Evolutionary conservation across 2,888 invertebrate genomes (phyloP), one percentile per base, ranked within the genome.

Genomic region (Colletes collaris): DNA sequence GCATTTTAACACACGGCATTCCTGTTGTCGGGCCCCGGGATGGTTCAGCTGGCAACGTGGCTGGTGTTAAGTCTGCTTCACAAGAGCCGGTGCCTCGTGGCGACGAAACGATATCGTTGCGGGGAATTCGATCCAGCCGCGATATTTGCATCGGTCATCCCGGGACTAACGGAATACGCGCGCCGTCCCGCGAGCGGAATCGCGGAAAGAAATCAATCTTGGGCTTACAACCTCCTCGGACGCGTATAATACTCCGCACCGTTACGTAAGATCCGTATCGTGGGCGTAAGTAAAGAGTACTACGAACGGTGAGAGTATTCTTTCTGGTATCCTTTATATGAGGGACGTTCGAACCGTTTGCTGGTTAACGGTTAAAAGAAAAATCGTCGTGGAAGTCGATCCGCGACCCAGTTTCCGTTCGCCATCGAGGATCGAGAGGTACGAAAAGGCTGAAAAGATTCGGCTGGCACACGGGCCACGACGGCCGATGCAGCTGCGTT

Each of bases 1-100:
- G 92, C 88, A 92, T 92, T 92, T 92, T 92, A 92, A 92, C 92
- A 90, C 91, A 91, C 91, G 89, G 91, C 92, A 92, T 92, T 92
- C 92, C 91, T 92, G 89, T 91, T 91, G 91, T 91, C 90, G 91
- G 89, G 88, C 88, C 89, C 82, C 88, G 79, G 88, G 90, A 90
- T 89, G 87, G 86, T 89, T 91, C 90, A 90, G 89, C 92, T 90
- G 91, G 92, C 91, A 91, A 92, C 92, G 90, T 91, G 90, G 91
- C 83, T 85, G 86, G 88, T 88, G 86, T 90, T 87, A 89, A 90
- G 86, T 84, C 84, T 77, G 86, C 88, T 86, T 87, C 85, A 83
- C 85, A 83, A 84, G 82, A 82, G 80, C 75, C 77, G 76, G 78
- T 85, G 82, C 77, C 86, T 85, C 83, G 83, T 86, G 83, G 78